phyloP scores from a whole-genome alignment of 2,113 vertebrate species.

The Sarotherodon lohbergeri region DNA sequence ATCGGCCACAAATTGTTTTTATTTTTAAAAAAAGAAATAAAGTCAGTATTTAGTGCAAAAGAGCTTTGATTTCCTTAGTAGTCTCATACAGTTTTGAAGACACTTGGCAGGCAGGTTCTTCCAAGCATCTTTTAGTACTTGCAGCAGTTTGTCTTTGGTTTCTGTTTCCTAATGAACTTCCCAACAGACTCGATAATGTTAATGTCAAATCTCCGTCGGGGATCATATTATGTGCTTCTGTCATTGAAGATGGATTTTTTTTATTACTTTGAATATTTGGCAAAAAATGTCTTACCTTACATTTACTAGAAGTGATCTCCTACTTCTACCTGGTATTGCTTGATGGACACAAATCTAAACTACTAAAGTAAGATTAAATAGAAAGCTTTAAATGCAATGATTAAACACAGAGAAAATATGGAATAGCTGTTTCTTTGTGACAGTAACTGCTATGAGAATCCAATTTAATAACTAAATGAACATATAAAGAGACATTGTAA shows the following conservation, averaged over 20 bases:
- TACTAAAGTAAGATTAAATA: neutral
- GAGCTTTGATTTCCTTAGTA: neutral
- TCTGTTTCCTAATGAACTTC: neutral
- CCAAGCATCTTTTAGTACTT: neutral
- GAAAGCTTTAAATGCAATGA: neutral
- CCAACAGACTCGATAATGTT: neutral
- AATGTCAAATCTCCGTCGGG: neutral
- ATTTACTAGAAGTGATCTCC: neutral
- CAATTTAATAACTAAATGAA: neutral
- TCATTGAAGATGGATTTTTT: neutral
- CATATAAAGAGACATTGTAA: neutral
- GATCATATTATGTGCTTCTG: neutral
- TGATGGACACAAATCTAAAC: neutral
- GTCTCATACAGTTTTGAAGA: neutral
- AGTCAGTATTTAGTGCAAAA: neutral
- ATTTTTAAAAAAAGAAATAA: neutral
- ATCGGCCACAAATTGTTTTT: rapidly evolving
- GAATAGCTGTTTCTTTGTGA: neutral
- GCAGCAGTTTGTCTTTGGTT: neutral
- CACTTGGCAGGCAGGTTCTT: neutral
- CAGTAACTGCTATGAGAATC: neutral
- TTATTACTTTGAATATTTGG: neutral
- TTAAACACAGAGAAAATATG: neutral
- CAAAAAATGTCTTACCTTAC: neutral
- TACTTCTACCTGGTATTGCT: neutral